Conservation (phyloP, 2,113 vertebrate genomes). For the Theristicus caerulescens region DNA sequence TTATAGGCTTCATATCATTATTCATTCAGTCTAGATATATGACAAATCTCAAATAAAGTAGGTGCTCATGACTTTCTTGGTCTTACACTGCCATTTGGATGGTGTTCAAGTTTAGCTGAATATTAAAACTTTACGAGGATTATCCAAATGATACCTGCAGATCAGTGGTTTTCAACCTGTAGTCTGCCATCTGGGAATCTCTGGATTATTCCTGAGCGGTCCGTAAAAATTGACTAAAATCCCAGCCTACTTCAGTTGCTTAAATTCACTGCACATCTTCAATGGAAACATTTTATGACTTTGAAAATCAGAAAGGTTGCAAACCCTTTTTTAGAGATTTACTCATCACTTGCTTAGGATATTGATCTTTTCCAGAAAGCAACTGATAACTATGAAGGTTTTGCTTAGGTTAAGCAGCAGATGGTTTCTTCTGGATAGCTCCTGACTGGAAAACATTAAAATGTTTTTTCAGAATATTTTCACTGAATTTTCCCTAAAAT, state of each 20-base stretch:
- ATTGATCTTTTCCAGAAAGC: conserved; percentile 30
- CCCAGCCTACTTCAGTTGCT: neutral
- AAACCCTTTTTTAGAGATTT: conserved; percentile 18
- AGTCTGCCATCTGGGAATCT: conserved; percentile 14
- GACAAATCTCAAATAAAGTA: neutral
- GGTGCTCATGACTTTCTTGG: neutral
- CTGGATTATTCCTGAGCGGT: neutral
- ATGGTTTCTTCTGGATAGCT: conserved; percentile 21
- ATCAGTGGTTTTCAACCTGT: neutral
- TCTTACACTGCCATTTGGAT: neutral
- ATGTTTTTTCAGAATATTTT: neutral
- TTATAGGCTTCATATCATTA: neutral
- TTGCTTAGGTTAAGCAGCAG: conserved; percentile 32
- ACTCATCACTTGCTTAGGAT: neutral
- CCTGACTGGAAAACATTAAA: conserved; percentile 10
- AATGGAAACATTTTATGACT: neutral
- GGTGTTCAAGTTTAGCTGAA: neutral
- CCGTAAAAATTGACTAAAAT: neutral
- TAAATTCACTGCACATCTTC: neutral
- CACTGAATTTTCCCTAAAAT: neutral
- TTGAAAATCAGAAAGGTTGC: conserved; percentile 14
- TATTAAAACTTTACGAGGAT: conserved; percentile 21
- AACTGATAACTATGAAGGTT: neutral
- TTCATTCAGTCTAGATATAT: neutral
- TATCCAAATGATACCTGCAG: neutral